A percentile compares a stretch with the other conserved stretches of the same genome.
Conservation (phyloP, 2,113 vertebrate genomes). For the Climacteris rufus region DNA sequence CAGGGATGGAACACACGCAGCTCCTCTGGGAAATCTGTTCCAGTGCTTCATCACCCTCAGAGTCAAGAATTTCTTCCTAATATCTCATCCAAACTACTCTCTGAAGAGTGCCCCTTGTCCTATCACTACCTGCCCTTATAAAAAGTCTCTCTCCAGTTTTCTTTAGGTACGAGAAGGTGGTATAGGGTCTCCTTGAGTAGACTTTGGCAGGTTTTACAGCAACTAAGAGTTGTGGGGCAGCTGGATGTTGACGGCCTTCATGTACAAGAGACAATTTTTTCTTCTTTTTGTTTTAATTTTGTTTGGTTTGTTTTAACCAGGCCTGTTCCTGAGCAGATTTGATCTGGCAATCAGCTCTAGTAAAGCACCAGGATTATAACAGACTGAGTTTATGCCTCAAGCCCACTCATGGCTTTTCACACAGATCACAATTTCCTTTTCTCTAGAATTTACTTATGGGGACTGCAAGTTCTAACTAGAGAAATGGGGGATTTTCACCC, state of each 20-base stretch:
- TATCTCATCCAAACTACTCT: neutral
- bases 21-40: neutral
- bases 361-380: neutral
- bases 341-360: neutral
- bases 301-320: neutral
- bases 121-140: neutral
- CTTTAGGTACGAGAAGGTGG: neutral
- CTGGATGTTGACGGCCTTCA: neutral
- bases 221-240: neutral
- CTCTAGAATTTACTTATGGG: neutral
- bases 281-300: neutral
- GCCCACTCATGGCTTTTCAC: neutral
- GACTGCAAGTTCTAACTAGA: neutral
- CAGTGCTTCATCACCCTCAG: neutral
- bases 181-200: neutral
- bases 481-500: neutral
- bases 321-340: neutral
- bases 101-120: neutral
- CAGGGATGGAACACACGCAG: neutral
- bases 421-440: neutral
- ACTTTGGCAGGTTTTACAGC: neutral
- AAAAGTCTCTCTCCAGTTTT: neutral
- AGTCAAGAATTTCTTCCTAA: neutral
- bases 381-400: neutral
- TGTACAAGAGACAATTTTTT: neutral